phyloP scores from a whole-genome alignment of 2,113 vertebrate species.

The Orycteropus afer region DNA sequence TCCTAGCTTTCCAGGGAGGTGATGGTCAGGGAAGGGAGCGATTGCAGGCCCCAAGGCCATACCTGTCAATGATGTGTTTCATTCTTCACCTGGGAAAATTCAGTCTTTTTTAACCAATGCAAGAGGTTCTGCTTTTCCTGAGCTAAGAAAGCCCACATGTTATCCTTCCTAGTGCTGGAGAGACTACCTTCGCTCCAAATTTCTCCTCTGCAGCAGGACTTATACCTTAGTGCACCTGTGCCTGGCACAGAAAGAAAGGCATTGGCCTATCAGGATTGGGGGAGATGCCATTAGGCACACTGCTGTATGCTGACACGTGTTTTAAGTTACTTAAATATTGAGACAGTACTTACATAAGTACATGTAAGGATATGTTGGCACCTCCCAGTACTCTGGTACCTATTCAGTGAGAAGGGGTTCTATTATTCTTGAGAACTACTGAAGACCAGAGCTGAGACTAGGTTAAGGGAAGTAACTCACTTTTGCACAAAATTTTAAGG shows the following conservation, averaged over 20 bases:
- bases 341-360: background rate
- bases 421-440: background rate
- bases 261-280: background rate
- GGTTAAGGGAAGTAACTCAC: background rate
- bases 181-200: background rate
- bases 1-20: background rate
- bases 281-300: background rate
- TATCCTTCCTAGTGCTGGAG: background rate
- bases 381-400: background rate
- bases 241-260: background rate
- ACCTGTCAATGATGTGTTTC: too few species aligned
- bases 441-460: background rate
- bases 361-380: background rate
- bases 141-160: background rate
- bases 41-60: accelerated
- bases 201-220: background rate
- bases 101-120: background rate
- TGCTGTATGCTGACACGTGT: background rate
- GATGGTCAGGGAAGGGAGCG: accelerated
- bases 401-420: background rate
- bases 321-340: background rate
- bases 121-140: background rate
- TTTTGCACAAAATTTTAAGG: background rate
- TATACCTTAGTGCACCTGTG: background rate
- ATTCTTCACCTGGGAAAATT: background rate